These are phyloP conservation scores for Vanessa atalanta DNA, from an alignment of 1,140 invertebrate species.

Conservation along the genomic window DNA sequence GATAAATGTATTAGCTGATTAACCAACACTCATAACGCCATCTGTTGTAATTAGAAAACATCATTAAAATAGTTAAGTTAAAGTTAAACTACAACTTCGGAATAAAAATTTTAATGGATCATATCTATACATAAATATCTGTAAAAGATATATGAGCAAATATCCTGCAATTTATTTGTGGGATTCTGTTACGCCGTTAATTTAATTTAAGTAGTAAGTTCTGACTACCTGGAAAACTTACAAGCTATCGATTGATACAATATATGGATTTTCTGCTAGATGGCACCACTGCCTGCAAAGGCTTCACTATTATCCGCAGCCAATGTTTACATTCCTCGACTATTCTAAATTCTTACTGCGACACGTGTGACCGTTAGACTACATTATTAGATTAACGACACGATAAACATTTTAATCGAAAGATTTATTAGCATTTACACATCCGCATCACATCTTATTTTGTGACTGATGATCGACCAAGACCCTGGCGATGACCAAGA, in stretches of 20 bases:
- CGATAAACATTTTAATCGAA: constrained; percentile 25
- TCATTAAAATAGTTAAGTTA: constrained; percentile 9
- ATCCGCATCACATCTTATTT: constrained; percentile 23
- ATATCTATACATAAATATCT: too few relatives aligned
- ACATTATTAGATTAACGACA: constrained; percentile 18
- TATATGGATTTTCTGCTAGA: constrained; percentile 18
- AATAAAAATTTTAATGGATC: background rate
- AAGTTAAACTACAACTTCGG: background rate
- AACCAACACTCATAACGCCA: constrained; percentile 49
- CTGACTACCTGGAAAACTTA: constrained; percentile 13
- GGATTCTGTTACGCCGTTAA: background rate
- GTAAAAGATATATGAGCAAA: background rate
- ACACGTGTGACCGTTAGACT: constrained; percentile 17
- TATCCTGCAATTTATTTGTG: background rate
- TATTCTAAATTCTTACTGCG: constrained; percentile 15
- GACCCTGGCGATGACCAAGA: constrained; percentile 20
- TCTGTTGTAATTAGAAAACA: constrained; percentile 40
- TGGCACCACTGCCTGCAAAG: constrained; percentile 14
- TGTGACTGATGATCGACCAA: constrained; percentile 3
- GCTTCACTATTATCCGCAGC: background rate
- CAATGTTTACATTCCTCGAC: constrained; percentile 32
- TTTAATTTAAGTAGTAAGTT: background rate
- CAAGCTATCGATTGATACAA: constrained; percentile 14
- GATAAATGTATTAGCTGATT: constrained; percentile 60
- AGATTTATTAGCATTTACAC: constrained; percentile 21